Percentiles rank a stretch among this genome's conserved stretches.
phyloP scores from a whole-genome alignment of 2,797 vertebrate genomes.

The Rhynchotus rufescens region DNA sequence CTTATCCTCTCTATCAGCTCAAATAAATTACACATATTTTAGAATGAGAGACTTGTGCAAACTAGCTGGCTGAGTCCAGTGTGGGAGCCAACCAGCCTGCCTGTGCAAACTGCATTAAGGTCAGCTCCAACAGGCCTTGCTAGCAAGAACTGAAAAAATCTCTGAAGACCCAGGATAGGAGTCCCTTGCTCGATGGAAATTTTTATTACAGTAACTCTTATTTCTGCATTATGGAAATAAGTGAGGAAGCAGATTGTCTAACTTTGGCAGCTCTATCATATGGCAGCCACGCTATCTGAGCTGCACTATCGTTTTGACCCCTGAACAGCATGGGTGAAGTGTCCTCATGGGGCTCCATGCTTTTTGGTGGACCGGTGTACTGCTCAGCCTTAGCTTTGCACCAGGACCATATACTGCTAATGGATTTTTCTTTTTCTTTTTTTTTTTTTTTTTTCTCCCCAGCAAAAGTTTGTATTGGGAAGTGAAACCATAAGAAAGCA shows the following conservation, averaged over 20 bases:
- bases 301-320: not conserved
- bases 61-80: constrained; percentile 37
- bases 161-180: not conserved
- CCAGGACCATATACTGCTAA: not conserved
- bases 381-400: not conserved
- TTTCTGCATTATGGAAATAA: constrained; percentile 12
- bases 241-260: not conserved
- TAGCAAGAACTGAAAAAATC: not conserved
- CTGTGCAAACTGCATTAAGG: constrained; percentile 5
- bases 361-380: not conserved
- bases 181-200: not conserved
- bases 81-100: not conserved
- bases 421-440: too few species aligned
- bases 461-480: not conserved
- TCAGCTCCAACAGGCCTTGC: not conserved
- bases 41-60: constrained; percentile 58
- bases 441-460: not conserved
- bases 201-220: not conserved
- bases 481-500: not conserved
- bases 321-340: not conserved
- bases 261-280: not conserved
- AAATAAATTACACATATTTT: constrained; percentile 62
- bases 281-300: not conserved
- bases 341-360: not conserved
- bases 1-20: constrained; percentile 70